phyloP scores from a whole-genome alignment of 2,797 vertebrate species.

The Gambusia yucatana region DNA sequence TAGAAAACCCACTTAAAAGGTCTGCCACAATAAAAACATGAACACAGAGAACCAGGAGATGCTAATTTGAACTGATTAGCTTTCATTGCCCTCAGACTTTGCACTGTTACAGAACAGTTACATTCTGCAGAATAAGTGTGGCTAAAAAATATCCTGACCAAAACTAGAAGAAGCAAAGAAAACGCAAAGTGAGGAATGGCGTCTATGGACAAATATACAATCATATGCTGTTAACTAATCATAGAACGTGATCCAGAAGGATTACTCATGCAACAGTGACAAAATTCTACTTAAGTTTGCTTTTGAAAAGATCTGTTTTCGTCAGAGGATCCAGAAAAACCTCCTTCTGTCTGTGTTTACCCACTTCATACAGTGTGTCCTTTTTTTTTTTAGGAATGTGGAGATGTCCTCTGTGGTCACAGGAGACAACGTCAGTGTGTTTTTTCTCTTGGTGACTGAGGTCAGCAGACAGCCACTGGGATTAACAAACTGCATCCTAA shows the following conservation, averaged over 20 bases:
- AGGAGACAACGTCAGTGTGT: slow-evolving; percentile 29
- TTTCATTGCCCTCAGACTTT: neutral
- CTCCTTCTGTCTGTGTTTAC: neutral
- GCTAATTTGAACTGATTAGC: neutral
- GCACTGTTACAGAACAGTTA: neutral
- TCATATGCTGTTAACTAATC: neutral
- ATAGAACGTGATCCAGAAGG: neutral
- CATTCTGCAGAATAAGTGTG: neutral
- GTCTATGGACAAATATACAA: neutral
- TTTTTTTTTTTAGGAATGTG: slow-evolving; percentile 2
- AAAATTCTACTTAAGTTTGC: neutral
- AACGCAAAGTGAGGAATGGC: neutral
- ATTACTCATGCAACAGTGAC: neutral
- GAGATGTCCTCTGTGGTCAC: slow-evolving; percentile 30
- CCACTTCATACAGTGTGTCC: neutral
- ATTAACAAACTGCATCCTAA: slow-evolving; percentile 31
- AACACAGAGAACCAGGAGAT: neutral
- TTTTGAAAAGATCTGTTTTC: neutral
- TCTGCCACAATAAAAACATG: neutral
- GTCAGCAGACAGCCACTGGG: slow-evolving; percentile 31
- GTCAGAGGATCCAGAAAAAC: neutral
- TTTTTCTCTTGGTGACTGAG: slow-evolving; percentile 41
- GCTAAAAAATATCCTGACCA: neutral
- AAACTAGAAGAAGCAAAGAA: neutral
- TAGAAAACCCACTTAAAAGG: neutral